Percentiles rank a stretch among this genome's conserved stretches.
Evolutionary conservation across 1,140 invertebrate species (phyloP).

Genomic region (Drosophila elegans): DNA sequence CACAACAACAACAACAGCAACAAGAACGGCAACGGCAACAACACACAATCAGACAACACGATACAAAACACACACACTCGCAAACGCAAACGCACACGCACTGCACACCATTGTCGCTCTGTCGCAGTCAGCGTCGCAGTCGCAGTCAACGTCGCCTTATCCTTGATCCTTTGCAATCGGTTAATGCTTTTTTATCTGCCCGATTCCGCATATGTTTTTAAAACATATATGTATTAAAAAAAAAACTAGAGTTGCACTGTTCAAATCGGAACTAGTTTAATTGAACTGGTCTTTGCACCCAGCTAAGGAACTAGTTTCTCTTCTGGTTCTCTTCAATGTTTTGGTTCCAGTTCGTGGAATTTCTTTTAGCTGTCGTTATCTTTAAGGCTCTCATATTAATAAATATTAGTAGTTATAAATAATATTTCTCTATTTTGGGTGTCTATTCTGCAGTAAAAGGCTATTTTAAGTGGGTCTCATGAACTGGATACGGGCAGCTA

Average conservation of each 20-base stretch:
- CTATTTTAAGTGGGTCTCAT: neutral
- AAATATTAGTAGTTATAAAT: no score
- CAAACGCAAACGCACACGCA: constrained; percentile 24
- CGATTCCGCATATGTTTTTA: constrained; percentile 63
- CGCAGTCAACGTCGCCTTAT: constrained; percentile 7
- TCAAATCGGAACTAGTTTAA: constrained; percentile 32
- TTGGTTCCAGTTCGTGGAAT: neutral
- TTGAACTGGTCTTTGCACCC: constrained; percentile 37
- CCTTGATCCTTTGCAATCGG: constrained; percentile 14
- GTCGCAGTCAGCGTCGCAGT: constrained; percentile 11
- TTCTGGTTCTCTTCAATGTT: neutral
- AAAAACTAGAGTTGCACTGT: constrained; percentile 54
- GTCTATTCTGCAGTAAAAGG: no score
- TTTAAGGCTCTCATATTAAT: neutral
- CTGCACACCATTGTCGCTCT: constrained; percentile 31
- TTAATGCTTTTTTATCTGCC: constrained; percentile 3
- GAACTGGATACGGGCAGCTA: neutral
- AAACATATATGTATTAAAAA: constrained; percentile 52
- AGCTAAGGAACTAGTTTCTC: constrained; percentile 8
- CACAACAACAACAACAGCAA: constrained; percentile 8
- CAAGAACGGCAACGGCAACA: constrained; percentile 5
- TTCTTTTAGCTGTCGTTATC: neutral
- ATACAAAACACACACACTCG: constrained; percentile 42
- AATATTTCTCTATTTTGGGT: neutral
- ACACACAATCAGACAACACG: constrained; percentile 50